These are phyloP conservation scores for Urocolius indicus DNA, from an alignment of 2,113 vertebrate species.

Conservation along the genomic window DNA sequence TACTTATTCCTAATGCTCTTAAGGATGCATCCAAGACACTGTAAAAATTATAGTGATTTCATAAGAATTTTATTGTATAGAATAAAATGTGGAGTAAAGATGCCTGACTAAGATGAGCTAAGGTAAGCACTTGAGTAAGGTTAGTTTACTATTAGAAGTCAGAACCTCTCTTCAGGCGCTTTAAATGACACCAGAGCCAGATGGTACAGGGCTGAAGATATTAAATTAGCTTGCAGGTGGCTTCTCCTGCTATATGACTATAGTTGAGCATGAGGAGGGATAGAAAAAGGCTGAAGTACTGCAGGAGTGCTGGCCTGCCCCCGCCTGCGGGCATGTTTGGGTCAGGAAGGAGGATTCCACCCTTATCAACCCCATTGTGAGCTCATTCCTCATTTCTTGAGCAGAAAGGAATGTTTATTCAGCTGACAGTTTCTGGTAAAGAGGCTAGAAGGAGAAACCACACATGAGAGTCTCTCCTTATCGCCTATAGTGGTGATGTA, in stretches of 20 bases:
- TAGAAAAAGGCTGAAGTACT: neutral
- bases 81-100: neutral
- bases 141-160: neutral
- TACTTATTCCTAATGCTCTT: neutral
- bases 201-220: neutral
- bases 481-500: neutral
- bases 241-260: neutral
- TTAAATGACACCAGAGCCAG: neutral
- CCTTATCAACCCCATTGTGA: neutral
- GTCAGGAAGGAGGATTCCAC: conserved; percentile 22
- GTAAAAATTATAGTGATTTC: neutral
- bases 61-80: neutral
- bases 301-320: neutral
- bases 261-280: neutral
- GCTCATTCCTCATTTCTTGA: conserved; percentile 50
- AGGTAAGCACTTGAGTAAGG: neutral
- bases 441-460: neutral
- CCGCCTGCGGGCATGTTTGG: fast-evolving
- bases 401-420: conserved; percentile 50
- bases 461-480: neutral
- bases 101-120: neutral
- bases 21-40: neutral
- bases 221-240: fast-evolving
- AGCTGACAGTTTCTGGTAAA: conserved; percentile 53
- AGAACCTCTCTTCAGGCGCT: neutral